These are phyloP conservation scores for Epizoanthus ramosus DNA, from an alignment of 92 coral and sea anemone genomes.

Conservation along the genomic window DNA sequence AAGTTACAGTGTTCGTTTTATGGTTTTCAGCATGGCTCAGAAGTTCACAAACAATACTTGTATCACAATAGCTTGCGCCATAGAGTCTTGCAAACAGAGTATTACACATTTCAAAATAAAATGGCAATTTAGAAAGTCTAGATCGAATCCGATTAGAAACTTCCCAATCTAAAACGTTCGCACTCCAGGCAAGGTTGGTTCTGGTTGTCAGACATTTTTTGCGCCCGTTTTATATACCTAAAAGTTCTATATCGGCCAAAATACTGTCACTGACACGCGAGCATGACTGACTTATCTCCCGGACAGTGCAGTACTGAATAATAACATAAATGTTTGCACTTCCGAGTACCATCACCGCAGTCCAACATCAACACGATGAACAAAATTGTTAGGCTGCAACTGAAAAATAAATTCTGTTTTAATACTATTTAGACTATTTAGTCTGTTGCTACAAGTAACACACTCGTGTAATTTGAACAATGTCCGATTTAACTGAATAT, in stretches of 20 bases:
- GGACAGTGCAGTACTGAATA: neutral
- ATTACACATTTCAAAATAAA: neutral
- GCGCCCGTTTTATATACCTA: too few species aligned
- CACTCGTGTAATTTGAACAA: too few species aligned
- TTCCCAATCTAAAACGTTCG: too few species aligned
- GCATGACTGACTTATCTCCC: neutral
- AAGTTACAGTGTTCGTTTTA: conserved; percentile 53
- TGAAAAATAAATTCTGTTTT: neutral
- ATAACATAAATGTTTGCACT: neutral
- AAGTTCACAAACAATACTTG: neutral
- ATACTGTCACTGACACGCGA: neutral
- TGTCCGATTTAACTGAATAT: too few species aligned
- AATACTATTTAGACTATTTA: neutral
- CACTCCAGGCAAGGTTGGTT: too few species aligned
- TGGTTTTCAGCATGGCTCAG: neutral
- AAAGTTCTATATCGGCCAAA: too few species aligned
- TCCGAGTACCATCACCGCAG: neutral
- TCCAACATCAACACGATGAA: conserved; percentile 2
- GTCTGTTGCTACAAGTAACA: too few species aligned
- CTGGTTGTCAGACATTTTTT: too few species aligned
- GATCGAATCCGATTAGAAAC: too few species aligned
- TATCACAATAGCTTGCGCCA: neutral
- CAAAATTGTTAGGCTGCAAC: neutral
- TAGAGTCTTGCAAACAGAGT: conserved; percentile 9
- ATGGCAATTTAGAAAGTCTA: too few species aligned